Conservation (phyloP, 2,888 invertebrate genomes). For the Melinaea marsaeus region DNA sequence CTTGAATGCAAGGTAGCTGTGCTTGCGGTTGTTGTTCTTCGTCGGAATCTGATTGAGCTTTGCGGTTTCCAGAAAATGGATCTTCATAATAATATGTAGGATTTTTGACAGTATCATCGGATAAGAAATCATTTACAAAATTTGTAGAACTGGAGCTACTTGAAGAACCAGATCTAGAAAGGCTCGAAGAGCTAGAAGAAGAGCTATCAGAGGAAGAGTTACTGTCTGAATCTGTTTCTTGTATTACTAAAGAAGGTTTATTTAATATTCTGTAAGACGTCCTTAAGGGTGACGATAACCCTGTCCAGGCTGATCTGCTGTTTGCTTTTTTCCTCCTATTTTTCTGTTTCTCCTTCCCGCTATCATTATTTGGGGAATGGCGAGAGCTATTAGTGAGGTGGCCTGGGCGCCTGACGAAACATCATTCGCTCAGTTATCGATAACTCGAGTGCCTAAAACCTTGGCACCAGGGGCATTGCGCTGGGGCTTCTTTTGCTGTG, state of each 20-base stretch:
- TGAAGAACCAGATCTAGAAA: background rate
- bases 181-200: constrained; percentile 3
- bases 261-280: background rate
- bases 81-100: constrained; percentile 4
- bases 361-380: no score
- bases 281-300: no score
- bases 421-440: no score
- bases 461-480: no score
- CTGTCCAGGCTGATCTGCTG: no score
- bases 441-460: no score
- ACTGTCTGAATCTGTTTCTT: constrained; percentile 8
- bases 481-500: no score
- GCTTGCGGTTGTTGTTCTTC: constrained; percentile 6
- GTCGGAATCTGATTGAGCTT: constrained; percentile 12
- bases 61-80: background rate
- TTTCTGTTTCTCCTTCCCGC: no score
- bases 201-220: constrained; percentile 5
- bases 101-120: constrained; percentile 14
- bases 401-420: no score
- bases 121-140: constrained; percentile 10
- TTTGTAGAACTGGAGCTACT: background rate
- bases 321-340: no score
- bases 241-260: constrained; percentile 7
- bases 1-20: constrained; percentile 16
- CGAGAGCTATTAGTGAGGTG: no score